Percentiles rank a stretch among this genome's conserved stretches.
phyloP scores from a whole-genome alignment of 2,113 vertebrate genomes.

The Candoia aspera region DNA sequence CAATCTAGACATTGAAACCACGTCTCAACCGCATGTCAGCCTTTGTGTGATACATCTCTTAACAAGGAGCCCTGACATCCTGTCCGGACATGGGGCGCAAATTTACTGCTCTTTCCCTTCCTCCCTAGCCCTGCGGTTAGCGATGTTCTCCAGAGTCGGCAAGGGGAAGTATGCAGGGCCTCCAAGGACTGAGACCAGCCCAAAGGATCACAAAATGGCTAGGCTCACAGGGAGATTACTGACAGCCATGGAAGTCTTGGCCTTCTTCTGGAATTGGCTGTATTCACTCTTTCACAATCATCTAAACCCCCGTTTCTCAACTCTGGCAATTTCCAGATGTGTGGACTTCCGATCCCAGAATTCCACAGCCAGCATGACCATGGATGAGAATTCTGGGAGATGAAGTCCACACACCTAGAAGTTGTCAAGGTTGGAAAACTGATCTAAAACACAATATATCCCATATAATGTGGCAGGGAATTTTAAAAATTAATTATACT shows the following conservation, averaged over 20 bases:
- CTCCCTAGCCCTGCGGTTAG: neutral
- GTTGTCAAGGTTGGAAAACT: neutral
- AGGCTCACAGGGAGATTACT: neutral
- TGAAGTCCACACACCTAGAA: neutral
- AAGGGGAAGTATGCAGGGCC: neutral
- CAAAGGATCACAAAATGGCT: neutral
- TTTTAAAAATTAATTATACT: neutral
- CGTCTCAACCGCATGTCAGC: neutral
- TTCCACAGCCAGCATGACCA: neutral
- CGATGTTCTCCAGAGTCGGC: neutral
- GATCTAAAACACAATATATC: neutral
- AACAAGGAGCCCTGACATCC: constrained; percentile 1
- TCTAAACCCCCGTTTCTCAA: neutral
- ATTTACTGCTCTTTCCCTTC: neutral
- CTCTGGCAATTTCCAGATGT: neutral
- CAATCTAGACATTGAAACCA: constrained; percentile 10
- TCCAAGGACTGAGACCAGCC: neutral
- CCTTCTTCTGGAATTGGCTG: neutral
- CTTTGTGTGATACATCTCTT: neutral
- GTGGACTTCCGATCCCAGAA: neutral
- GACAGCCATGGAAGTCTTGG: neutral
- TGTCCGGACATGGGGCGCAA: constrained; percentile 19
- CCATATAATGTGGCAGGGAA: neutral
- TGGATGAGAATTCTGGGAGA: neutral
- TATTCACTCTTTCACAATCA: neutral